A percentile compares a stretch with the other conserved stretches of the same genome.
Conservation (phyloP, 2,888 invertebrate genomes). For the Microplitis manilae region DNA sequence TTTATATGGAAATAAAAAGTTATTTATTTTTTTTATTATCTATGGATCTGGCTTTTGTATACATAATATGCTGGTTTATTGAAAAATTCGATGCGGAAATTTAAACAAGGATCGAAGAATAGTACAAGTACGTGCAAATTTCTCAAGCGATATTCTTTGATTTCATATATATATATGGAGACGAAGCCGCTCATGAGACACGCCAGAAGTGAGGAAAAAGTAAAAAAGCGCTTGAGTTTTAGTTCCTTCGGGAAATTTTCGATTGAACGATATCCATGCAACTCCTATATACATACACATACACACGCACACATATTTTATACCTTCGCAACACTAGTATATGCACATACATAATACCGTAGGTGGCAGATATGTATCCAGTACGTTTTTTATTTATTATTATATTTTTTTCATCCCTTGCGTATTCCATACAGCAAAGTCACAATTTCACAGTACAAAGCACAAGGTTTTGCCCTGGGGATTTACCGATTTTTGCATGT, state of each 20-base stretch:
- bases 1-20: not conserved
- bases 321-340: not conserved
- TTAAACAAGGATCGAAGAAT: not conserved
- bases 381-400: slow-evolving; percentile 2
- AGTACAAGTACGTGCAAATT: not conserved
- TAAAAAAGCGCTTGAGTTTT: slow-evolving; percentile 3
- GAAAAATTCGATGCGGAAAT: not conserved
- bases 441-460: slow-evolving; percentile 43
- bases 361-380: not conserved
- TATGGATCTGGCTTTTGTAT: not conserved
- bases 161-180: not conserved
- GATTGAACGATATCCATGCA: slow-evolving; percentile 51
- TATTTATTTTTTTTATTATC: not conserved
- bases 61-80: not conserved
- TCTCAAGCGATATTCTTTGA: not conserved
- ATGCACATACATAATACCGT: not conserved
- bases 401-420: slow-evolving; percentile 21
- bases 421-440: slow-evolving; percentile 30
- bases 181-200: slow-evolving; percentile 33
- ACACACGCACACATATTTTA: not conserved
- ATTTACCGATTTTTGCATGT: slow-evolving; percentile 37
- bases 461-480: slow-evolving; percentile 27
- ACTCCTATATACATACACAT: not conserved
- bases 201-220: slow-evolving; percentile 13
- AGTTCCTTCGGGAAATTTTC: slow-evolving; percentile 55